A percentile compares a stretch with the other conserved stretches of the same genome.
Conservation (phyloP, 2,888 invertebrate species). For the Erynnis tages region DNA sequence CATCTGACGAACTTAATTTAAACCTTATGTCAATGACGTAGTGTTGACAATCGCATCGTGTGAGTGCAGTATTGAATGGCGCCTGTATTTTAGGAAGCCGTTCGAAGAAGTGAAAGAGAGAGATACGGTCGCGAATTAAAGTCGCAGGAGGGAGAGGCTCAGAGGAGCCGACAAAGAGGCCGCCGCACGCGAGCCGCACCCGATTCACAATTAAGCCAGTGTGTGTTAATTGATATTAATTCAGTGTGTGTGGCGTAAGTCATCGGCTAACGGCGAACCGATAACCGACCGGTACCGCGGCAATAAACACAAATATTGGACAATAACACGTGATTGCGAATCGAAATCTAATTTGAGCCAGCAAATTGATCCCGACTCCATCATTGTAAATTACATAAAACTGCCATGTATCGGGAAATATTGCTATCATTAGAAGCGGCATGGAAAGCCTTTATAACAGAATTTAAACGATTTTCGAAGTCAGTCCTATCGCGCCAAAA, state of each 20-base stretch:
- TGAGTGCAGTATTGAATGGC: conserved; percentile 49
- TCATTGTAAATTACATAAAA: conserved; percentile 2
- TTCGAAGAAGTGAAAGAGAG: conserved; percentile 69
- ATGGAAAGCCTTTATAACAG: conserved; percentile 4
- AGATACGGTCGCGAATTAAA: conserved; percentile 60
- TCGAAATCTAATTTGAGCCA: neutral
- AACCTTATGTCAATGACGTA: conserved; percentile 46
- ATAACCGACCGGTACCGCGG: neutral
- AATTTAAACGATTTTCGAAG: neutral
- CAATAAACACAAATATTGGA: conserved; percentile 10
- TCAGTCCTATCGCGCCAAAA: neutral
- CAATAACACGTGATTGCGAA: conserved; percentile 9
- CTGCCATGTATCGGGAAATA: conserved; percentile 20
- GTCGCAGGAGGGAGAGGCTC: conserved; percentile 51
- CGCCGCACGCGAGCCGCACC: conserved; percentile 77
- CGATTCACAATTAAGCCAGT: conserved; percentile 79
- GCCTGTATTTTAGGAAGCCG: conserved; percentile 77
- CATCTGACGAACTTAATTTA: conserved; percentile 38
- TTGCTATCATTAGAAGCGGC: conserved; percentile 3
- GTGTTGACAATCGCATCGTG: conserved; percentile 49
- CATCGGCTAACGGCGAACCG: conserved; percentile 22
- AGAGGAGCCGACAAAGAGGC: conserved; percentile 71
- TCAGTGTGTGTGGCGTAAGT: conserved; percentile 67
- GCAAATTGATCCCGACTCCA: conserved; percentile 4
- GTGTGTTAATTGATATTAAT: conserved; percentile 81